Conservation (phyloP, 2,113 vertebrate species). For the Ramphastos sulfuratus region DNA sequence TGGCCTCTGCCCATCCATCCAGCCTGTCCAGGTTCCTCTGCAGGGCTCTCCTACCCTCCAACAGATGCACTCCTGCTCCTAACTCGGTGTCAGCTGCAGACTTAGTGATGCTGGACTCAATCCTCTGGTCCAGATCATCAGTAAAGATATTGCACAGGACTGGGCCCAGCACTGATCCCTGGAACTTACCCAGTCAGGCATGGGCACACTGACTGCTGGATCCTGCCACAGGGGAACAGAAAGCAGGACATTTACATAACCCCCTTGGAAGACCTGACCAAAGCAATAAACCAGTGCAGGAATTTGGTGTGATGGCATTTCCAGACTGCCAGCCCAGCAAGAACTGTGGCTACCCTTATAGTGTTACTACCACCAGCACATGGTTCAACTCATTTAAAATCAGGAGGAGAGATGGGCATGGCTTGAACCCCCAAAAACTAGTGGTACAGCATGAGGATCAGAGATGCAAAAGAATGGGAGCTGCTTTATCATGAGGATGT, state of each 20-base stretch:
- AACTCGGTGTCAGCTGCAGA: no score
- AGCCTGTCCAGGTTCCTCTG: no score
- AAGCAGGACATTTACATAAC: background rate
- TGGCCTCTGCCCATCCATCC: no score
- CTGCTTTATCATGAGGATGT: background rate
- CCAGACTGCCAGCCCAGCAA: background rate
- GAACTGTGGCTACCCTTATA: background rate
- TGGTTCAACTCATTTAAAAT: background rate
- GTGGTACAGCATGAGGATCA: background rate
- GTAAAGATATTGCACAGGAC: no score
- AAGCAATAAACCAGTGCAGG: background rate
- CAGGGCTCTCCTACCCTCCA: no score
- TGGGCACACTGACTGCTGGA: background rate
- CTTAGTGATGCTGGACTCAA: no score
- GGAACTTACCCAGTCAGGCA: background rate
- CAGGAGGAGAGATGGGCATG: fast-evolving
- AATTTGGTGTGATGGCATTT: background rate
- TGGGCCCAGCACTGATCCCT: no score
- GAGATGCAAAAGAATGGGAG: background rate
- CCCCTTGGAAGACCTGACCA: fast-evolving
- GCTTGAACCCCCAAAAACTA: background rate
- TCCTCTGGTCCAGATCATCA: no score
- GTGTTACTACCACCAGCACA: background rate
- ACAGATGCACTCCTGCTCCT: no score
- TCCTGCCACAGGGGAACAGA: background rate